A percentile compares a stretch with the other conserved stretches of the same genome.
phyloP scores from a whole-genome alignment of 2,797 vertebrate genomes.

The Adelosebastes latens region DNA sequence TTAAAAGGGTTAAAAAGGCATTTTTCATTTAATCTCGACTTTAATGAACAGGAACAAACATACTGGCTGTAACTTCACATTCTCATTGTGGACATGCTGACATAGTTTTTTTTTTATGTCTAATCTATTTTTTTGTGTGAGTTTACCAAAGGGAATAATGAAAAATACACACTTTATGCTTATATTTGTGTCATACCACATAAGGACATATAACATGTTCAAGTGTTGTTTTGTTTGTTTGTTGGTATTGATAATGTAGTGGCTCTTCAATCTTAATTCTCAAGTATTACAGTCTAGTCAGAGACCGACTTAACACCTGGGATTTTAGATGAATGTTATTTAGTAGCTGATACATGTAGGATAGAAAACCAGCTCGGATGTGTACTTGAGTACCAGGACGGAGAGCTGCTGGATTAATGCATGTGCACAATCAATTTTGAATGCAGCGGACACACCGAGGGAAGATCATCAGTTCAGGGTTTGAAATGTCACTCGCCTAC shows the following conservation, averaged over 20 bases:
- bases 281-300: background rate
- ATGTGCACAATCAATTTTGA: constrained; percentile 28
- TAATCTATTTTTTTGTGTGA: background rate
- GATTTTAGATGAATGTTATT: background rate
- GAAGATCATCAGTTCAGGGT: background rate
- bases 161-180: background rate
- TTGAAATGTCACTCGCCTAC: background rate
- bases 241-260: background rate
- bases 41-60: background rate
- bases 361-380: background rate
- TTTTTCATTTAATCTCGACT: background rate
- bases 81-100: background rate
- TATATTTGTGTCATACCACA: background rate
- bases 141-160: background rate
- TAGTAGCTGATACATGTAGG: background rate
- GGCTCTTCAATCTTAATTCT: background rate
- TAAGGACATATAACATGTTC: background rate
- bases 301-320: background rate
- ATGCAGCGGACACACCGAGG: constrained; percentile 5
- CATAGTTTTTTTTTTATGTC: background rate
- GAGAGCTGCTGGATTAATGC: constrained; percentile 35
- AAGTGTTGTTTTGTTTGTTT: background rate
- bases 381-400: background rate
- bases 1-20: background rate
- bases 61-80: background rate